Base-by-base conservation (phyloP, 2,797 vertebrate genomes). In the Bradypodion ventrale region DNA sequence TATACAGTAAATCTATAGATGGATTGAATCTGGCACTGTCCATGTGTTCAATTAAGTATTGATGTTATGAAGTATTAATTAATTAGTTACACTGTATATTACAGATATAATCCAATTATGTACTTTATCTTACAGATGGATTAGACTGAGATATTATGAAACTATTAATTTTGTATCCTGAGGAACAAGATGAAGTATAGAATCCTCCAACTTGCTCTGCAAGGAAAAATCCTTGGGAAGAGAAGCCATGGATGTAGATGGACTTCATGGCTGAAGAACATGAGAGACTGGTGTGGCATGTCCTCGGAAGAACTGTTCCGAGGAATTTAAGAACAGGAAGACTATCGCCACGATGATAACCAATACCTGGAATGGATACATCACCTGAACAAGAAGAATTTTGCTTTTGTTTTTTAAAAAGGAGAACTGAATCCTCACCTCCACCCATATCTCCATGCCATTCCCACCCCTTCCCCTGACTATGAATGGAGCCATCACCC, bases 401-500 rank as follows among this genome's bases (percentile, higher is more conserved):
- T n/a, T n/a, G n/a, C n/a, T n/a, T n/a, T n/a, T n/a, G n/a, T 10
- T 44, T 44, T 15, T 25, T 40, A 69, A 42, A 74, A 13, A 52
- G 10, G 35, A 56, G 29, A 32, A 13, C 1, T 21, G 12, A 32
- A 27, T 15, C 3, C n/a, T n/a, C n/a, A n/a, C n/a, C n/a, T n/a
- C n/a, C n/a, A n/a, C n/a, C n/a, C n/a, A n/a, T n/a, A n/a, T 25
- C 75, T 49, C 25, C 2, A 0, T 76, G 72, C 13, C 13, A 7
- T 59, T 78, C 76, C 81, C 88, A 16, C 27, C 37, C 46, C 29
- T 12, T 32, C 16, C 88, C 1, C 9, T 10, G 83, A 23, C 6
- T 75, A 89, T 90, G 87, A 87, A 83, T 90, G 90, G 90, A 93
- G 76, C 87, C 68, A 91, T 92, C 85, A 83, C 87, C 93, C 93